Evolutionary conservation across 2,797 vertebrate species (phyloP).

Genomic region (Enteromius mattozi): DNA sequence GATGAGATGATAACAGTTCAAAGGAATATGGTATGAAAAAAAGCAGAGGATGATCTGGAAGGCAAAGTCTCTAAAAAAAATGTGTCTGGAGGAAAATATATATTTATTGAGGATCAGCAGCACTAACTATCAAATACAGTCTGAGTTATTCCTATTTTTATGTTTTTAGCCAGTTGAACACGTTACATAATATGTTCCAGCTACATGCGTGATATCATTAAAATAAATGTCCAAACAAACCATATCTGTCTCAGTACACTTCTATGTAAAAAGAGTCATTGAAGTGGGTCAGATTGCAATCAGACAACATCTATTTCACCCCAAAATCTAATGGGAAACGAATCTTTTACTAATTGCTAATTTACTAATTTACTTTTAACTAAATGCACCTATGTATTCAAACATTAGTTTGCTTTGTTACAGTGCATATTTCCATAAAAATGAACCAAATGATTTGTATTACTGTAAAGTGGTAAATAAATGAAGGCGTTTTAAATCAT

Average conservation of each 20-base stretch:
- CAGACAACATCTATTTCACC: not conserved
- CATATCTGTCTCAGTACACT: not conserved
- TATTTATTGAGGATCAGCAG: not conserved
- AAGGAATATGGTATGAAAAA: constrained; percentile 53
- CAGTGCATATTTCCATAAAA: not conserved
- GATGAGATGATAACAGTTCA: constrained; percentile 58
- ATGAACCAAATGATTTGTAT: not conserved
- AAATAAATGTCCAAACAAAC: not conserved
- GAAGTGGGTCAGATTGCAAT: not conserved
- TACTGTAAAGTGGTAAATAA: not conserved
- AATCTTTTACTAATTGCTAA: no score
- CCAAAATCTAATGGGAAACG: not conserved
- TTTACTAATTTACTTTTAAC: no score
- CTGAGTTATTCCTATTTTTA: not conserved
- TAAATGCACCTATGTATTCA: not conserved
- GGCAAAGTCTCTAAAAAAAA: constrained; percentile 54
- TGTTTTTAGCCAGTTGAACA: not conserved
- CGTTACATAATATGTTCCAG: not conserved
- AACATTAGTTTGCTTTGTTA: not conserved
- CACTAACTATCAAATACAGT: not conserved
- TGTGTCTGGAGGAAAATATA: not conserved
- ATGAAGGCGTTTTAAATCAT: not conserved
- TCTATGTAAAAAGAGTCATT: not conserved
- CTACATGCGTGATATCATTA: not conserved
- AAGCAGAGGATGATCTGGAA: constrained; percentile 43